Evolutionary conservation across 2,888 invertebrate species (phyloP).

Genomic region (Dicycla oo): DNA sequence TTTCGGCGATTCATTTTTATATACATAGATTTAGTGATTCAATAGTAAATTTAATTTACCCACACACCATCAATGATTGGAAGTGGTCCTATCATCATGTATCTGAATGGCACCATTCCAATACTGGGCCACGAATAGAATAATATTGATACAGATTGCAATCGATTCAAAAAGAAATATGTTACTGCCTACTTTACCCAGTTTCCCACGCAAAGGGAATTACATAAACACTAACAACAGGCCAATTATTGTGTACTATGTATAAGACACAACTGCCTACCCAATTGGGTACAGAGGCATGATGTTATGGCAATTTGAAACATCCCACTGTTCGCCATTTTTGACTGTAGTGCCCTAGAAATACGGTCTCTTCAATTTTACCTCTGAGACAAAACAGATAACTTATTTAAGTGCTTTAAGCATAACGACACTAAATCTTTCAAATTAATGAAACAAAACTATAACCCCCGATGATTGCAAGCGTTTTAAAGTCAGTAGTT

Average conservation of each 20-base stretch:
- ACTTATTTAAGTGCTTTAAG: background rate
- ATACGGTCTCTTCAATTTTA: background rate
- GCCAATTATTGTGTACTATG: no score
- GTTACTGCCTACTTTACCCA: background rate
- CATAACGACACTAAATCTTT: background rate
- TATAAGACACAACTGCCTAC: no score
- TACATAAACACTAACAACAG: no score
- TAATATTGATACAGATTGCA: constrained; percentile 24
- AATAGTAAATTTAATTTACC: constrained; percentile 2
- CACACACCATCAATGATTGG: constrained; percentile 32
- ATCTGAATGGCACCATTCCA: constrained; percentile 47
- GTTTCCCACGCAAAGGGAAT: constrained; percentile 22
- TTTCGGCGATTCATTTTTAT: no score
- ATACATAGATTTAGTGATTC: no score
- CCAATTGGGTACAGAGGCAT: no score
- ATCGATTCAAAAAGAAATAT: constrained; percentile 26
- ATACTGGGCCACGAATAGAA: constrained; percentile 21
- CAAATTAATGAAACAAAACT: constrained; percentile 22
- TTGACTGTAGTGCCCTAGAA: no score
- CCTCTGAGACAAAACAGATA: background rate
- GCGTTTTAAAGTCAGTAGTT: constrained; percentile 53
- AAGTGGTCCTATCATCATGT: constrained; percentile 31
- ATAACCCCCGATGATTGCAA: constrained; percentile 26
- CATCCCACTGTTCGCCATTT: no score
- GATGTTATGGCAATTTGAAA: no score